Conservation (phyloP, 2,797 vertebrate genomes). For the Heterohyrax brucei region DNA sequence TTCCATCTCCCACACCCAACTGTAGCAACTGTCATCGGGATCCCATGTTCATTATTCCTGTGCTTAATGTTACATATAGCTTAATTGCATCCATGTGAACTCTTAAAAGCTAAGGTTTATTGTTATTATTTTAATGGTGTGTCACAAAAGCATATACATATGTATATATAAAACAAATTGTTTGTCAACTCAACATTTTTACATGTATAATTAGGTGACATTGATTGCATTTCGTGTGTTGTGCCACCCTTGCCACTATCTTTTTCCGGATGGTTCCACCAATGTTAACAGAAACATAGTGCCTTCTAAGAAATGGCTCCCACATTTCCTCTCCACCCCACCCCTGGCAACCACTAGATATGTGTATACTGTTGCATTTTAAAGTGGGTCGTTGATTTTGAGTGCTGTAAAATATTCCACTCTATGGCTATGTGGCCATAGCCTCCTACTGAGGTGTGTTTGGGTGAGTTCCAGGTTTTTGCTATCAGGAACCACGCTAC, state of each 20-base stretch:
- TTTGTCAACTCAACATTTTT: too few species aligned
- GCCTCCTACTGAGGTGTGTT: neutral
- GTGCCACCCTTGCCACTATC: too few species aligned
- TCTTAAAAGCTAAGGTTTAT: neutral
- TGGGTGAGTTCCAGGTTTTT: neutral
- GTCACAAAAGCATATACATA: neutral
- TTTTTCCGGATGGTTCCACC: too few species aligned
- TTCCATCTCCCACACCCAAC: neutral
- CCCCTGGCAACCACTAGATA: neutral
- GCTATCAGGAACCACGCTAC: neutral
- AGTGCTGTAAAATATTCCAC: neutral
- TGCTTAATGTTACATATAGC: neutral
- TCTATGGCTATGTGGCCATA: neutral
- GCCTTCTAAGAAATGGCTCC: too few species aligned
- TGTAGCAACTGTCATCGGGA: neutral
- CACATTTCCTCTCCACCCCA: too few species aligned
- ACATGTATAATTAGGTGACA: too few species aligned
- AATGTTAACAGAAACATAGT: too few species aligned
- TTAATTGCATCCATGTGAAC: slow-evolving; percentile 29
- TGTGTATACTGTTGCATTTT: neutral
- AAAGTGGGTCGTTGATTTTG: neutral
- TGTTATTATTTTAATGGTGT: slow-evolving; percentile 13
- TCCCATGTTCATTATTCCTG: neutral
- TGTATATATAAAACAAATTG: too few species aligned
- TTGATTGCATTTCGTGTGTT: too few species aligned